Percentiles rank a stretch among this genome's conserved stretches.
Evolutionary conservation across 1,140 invertebrate species (phyloP).

Genomic region (Aphelinus certus): DNA sequence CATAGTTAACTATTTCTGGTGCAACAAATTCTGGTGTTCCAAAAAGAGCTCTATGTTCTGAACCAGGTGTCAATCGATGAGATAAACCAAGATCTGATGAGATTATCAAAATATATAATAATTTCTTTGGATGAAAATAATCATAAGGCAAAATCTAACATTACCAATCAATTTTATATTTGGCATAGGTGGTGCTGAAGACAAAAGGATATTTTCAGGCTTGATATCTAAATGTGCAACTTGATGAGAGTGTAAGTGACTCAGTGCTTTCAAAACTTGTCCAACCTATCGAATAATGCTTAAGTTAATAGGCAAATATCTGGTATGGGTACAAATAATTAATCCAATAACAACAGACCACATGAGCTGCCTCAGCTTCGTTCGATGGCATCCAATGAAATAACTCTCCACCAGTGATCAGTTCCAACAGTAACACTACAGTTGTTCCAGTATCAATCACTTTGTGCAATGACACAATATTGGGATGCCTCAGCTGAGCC

Average conservation of each 20-base stretch:
- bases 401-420: constrained; percentile 72
- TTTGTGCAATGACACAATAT: constrained; percentile 72
- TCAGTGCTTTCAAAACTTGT: constrained; percentile 73
- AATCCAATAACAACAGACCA: constrained; percentile 52
- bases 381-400: constrained; percentile 72
- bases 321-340: constrained; percentile 11
- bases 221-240: constrained; percentile 78
- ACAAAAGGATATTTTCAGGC: constrained; percentile 76
- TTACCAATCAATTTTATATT: constrained; percentile 68
- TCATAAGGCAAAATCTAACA: constrained; percentile 24
- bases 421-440: constrained; percentile 74
- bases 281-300: constrained; percentile 60
- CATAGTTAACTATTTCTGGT: constrained; percentile 77
- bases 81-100: constrained; percentile 74
- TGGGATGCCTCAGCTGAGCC: constrained; percentile 69
- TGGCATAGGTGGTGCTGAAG: constrained; percentile 66
- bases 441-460: constrained; percentile 73
- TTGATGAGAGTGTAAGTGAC: constrained; percentile 74
- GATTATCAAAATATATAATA: constrained; percentile 17
- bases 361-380: constrained; percentile 74
- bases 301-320: constrained; percentile 1
- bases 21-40: constrained; percentile 72
- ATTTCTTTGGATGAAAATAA: not conserved
- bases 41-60: constrained; percentile 67
- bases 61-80: constrained; percentile 66